Base-by-base conservation (phyloP, 37 sponge, comb jelly and placozoan species). In the Beroe forskalii region DNA sequence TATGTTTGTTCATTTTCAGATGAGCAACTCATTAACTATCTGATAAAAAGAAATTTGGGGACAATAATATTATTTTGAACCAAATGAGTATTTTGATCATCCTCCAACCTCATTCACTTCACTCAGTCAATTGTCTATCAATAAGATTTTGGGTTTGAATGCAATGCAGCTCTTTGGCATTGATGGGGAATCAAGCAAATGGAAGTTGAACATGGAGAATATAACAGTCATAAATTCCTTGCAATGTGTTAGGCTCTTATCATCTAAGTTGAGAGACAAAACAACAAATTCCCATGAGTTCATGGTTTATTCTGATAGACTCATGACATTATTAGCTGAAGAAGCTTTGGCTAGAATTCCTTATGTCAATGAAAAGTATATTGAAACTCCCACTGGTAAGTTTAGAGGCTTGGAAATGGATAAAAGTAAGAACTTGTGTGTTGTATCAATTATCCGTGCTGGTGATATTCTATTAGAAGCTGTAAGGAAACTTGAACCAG, bases 361-460 rank as follows among this genome's bases (percentile, higher is more conserved):
- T 22, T 9, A 1, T 22, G 86, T 44, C 1, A 80, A 17, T 20
- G 38, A 41, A n/a, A 12, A 17, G 30, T 1, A 44, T n/a, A 44
- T 80, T 0, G 27, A 80, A 44, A 80, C 60, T 42, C 86, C 86
- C 37, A 80, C 86, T 4, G 86, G 86, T 80, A 25, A 33, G n/a
- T 80, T 44, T 42, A 20, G 30, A 44, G 86, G 86, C 1, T 17
- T 80, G 35, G 55, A 80, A n/a, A 37, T 33, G 14, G 35, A 43
- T 30, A 4, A 2, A 4, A 41, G 55, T 23, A 37, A 80, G 60
- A 80, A 80, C n/a, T 55, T 80, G 2, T 80, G 86, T 80, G 86
- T 80, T 80, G 86, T 80, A 22, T 80, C 86, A n/a, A 80, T 80
- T n/a, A 37, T 80, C 25, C 27, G 86, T 32, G 39, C 86, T 80